Base-by-base conservation (phyloP, 2,797 vertebrate genomes). In the Tapera naevia region DNA sequence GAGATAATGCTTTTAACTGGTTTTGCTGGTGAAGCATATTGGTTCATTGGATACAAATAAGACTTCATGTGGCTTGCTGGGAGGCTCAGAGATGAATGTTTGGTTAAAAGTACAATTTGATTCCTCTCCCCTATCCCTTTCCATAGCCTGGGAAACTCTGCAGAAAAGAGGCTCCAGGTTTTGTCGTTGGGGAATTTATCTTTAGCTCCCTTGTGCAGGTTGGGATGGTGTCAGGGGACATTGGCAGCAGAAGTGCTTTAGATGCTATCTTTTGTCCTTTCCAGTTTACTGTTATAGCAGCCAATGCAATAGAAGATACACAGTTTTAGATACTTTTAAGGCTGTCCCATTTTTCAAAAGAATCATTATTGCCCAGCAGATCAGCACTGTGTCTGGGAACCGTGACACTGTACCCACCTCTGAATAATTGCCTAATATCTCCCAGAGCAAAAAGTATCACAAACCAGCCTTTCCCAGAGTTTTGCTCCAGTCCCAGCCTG, bases 401-500 rank as follows among this genome's bases (percentile, higher is more conserved):
- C 12, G 2, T 37, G 71, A 45, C 46, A 15, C 50, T n/a, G 23
- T 16, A 25, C 33, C 18, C 6, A 0, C 48, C 72, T 69, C 86
- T 70, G 53, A 79, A 61, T 39, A 41, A 78, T 45, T 65, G 41
- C n/a, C 41, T 41, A n/a, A 10, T 32, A 19, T 25, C 33, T 82
- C 39, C 56, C 13, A 13, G 60, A 28, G 23, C 35, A 3, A 35
- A 73, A 30, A 48, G 1, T 60, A 18, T 35, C 50, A 5, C 43
- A 25, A 57, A 28, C 8, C 0, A 0, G 22, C 22, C 50, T 78
- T 62, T 33, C 56, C 30, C 0, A 1, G 54, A 17, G 22, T 25
- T 91, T 48, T 54, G 22, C 12, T 39, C 51, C 28, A 33, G 46
- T 35, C 33, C 46, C 37, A 54, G 50, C 39, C 60, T 8, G 13